These are phyloP conservation scores for Leptopilina boulardi DNA, from an alignment of 1,140 invertebrate species.

Conservation along the genomic window DNA sequence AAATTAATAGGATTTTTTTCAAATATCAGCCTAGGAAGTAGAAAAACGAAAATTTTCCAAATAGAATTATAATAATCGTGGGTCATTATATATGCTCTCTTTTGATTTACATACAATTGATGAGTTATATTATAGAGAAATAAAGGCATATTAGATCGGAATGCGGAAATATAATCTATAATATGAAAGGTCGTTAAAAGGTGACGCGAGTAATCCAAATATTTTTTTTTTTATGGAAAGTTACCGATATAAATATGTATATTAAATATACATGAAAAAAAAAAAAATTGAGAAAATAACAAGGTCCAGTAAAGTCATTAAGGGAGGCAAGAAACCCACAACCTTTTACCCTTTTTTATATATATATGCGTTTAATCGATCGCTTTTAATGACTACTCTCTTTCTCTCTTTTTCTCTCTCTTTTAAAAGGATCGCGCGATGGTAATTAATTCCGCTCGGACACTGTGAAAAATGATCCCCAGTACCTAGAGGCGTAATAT, in stretches of 20 bases:
- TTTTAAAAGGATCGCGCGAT: conserved; percentile 57
- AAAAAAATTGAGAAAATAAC: not conserved
- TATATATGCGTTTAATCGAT: conserved; percentile 61
- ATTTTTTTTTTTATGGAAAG: not conserved
- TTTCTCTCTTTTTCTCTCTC: conserved; percentile 30
- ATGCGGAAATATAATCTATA: conserved; percentile 32
- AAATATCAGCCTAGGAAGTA: too few relatives aligned
- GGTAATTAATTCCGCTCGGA: conserved; percentile 56
- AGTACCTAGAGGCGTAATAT: conserved; percentile 15
- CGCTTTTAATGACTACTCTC: conserved; percentile 56
- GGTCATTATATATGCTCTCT: conserved; percentile 20
- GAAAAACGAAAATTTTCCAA: not conserved
- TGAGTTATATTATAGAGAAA: conserved; percentile 17
- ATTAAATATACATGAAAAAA: too few relatives aligned
- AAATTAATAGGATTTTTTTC: too few relatives aligned
- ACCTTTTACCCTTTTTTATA: conserved; percentile 52
- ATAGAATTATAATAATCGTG: conserved; percentile 2
- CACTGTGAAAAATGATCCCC: conserved; percentile 56
- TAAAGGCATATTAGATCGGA: conserved; percentile 26
- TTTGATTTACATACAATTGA: conserved; percentile 28
- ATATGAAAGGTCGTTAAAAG: conserved; percentile 16
- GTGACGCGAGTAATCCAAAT: conserved; percentile 14
- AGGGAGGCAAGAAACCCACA: conserved; percentile 35
- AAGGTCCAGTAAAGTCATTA: not conserved
- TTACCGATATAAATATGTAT: not conserved